phyloP scores from a whole-genome alignment of 1,140 invertebrate genomes.

The Dinothrombium tinctorium region DNA sequence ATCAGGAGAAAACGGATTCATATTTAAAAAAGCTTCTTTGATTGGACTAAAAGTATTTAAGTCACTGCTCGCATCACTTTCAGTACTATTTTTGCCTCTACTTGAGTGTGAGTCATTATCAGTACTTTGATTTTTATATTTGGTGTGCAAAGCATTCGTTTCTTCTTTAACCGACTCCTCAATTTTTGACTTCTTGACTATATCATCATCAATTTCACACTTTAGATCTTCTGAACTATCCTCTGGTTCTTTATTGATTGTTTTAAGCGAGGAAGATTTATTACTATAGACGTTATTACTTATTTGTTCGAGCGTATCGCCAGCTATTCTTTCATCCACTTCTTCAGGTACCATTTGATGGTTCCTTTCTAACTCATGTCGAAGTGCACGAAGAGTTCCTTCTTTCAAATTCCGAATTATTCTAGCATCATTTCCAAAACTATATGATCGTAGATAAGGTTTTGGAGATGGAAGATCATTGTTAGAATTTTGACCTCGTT shows the following conservation, averaged over 20 bases:
- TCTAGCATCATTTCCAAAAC: constrained; percentile 46
- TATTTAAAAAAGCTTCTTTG: constrained; percentile 12
- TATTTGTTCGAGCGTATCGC: no score
- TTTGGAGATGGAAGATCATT: not conserved
- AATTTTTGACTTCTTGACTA: no score
- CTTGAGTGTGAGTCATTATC: not conserved
- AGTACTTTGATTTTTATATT: no score
- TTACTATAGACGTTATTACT: no score
- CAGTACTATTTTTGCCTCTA: not conserved
- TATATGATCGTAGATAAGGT: constrained; percentile 32
- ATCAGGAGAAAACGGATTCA: constrained; percentile 10
- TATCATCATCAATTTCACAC: no score
- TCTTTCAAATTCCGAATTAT: constrained; percentile 36
- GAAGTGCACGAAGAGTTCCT: constrained; percentile 8
- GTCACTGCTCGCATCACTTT: constrained; percentile 1
- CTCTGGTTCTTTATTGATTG: no score
- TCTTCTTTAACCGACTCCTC: not conserved
- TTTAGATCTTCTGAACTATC: no score
- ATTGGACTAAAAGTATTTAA: constrained; percentile 13
- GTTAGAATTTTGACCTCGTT: not conserved
- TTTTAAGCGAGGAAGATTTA: no score
- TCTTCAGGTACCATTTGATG: constrained; percentile 8
- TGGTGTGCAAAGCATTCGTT: no score
- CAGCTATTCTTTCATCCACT: not conserved
- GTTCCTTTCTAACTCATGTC: constrained; percentile 8